Conservation (phyloP, 2,888 invertebrate genomes). For the Parnassius mnemosyne region DNA sequence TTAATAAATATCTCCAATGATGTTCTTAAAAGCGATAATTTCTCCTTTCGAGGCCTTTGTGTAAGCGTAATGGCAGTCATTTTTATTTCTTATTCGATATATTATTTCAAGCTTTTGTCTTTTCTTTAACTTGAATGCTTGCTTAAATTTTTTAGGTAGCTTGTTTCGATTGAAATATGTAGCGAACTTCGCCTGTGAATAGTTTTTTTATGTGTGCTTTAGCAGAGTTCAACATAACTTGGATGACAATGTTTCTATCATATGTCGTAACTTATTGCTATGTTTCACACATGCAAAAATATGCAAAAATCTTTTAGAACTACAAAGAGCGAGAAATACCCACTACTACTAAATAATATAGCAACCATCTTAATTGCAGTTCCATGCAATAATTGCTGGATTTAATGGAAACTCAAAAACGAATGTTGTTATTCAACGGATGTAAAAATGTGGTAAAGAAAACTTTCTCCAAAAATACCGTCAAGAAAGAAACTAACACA, state of each 20-base stretch:
- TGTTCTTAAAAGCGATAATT: constrained; percentile 66
- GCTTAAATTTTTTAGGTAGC: constrained; percentile 5
- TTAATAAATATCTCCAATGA: constrained; percentile 54
- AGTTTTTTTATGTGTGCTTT: background rate
- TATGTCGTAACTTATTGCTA: no score
- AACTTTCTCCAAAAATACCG: constrained; percentile 2
- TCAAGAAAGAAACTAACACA: constrained; percentile 25
- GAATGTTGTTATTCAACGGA: no score
- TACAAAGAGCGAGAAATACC: no score
- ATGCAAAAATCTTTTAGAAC: no score
- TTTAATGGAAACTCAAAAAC: no score
- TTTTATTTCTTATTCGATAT: constrained; percentile 33
- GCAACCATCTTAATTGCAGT: no score
- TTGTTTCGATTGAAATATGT: constrained; percentile 9
- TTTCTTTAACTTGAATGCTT: background rate
- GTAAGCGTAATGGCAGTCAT: constrained; percentile 44
- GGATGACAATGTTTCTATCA: no score
- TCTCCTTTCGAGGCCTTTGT: constrained; percentile 53
- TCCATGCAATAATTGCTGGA: no score
- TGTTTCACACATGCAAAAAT: no score
- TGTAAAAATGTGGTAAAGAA: background rate
- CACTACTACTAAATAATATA: no score
- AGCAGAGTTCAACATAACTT: no score
- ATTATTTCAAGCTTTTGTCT: constrained; percentile 3
- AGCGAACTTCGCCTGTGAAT: background rate